Evolutionary conservation across 2,797 vertebrate genomes (phyloP).

Genomic region (Tangara arthus): DNA sequence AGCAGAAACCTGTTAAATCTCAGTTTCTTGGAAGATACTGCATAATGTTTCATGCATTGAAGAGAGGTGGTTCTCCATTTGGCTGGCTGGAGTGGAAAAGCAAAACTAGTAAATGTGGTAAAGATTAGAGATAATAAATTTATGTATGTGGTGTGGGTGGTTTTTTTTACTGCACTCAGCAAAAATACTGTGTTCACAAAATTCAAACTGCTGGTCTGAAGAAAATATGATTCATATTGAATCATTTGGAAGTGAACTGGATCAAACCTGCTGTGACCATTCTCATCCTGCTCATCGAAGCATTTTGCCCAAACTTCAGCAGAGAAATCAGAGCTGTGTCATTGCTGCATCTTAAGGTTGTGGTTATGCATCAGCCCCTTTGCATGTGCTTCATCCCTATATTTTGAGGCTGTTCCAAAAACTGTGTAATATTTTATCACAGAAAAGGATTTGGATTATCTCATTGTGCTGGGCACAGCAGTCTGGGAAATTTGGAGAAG

Average conservation of each 20-base stretch:
- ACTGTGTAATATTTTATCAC: not conserved
- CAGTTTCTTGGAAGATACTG: not conserved
- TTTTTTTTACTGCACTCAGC: not conserved
- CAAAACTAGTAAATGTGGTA: not conserved
- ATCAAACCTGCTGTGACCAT: not conserved
- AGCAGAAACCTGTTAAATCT: not conserved
- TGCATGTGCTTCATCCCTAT: not conserved
- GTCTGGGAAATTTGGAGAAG: not conserved
- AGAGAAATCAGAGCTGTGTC: not conserved
- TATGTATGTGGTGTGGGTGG: not conserved
- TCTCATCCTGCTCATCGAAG: not conserved
- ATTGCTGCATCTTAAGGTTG: not conserved
- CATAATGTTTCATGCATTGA: not conserved
- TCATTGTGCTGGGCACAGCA: rapidly evolving
- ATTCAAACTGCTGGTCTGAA: not conserved
- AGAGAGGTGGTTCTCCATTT: not conserved
- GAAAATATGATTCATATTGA: not conserved
- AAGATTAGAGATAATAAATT: not conserved
- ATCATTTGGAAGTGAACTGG: not conserved
- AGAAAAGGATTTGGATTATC: not conserved
- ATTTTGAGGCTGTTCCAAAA: not conserved
- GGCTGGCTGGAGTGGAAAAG: not conserved
- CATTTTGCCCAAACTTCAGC: not conserved
- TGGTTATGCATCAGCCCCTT: not conserved
- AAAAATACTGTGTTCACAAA: not conserved